Percentiles rank a stretch among this genome's conserved stretches.
These are phyloP conservation scores for Dinoponera quadriceps DNA, from an alignment of 1,140 invertebrate genomes.

Conservation along the genomic window DNA sequence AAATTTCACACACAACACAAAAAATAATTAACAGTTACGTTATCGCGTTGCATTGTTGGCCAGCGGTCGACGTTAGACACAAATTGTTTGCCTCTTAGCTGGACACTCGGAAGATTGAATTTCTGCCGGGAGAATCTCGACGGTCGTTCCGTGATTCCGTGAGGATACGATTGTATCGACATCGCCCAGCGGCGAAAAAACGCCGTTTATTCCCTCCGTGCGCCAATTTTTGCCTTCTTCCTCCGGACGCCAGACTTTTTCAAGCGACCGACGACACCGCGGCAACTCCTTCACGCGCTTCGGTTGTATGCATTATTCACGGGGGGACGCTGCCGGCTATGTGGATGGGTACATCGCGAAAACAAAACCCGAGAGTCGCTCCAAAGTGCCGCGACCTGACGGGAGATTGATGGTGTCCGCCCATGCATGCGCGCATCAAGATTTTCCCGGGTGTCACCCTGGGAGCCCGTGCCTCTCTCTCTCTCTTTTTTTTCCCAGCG, in stretches of 20 bases:
- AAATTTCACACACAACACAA: too few relatives aligned
- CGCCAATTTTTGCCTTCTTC: not conserved
- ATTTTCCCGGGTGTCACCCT: too few relatives aligned
- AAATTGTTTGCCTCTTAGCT: too few relatives aligned
- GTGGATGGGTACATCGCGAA: not conserved
- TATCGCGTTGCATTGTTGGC: too few relatives aligned
- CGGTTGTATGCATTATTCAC: conserved; percentile 49
- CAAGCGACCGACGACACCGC: not conserved
- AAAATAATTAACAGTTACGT: too few relatives aligned
- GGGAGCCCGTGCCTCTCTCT: too few relatives aligned
- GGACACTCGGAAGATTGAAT: too few relatives aligned
- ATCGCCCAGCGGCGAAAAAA: too few relatives aligned
- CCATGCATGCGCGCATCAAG: too few relatives aligned
- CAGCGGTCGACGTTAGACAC: too few relatives aligned
- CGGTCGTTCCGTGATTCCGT: too few relatives aligned
- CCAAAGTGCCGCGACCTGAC: not conserved
- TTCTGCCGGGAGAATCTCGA: too few relatives aligned
- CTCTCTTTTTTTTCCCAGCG: not conserved
- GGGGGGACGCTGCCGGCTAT: not conserved
- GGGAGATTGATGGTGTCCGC: conserved; percentile 14
- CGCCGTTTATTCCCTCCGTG: not conserved
- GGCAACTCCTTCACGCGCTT: not conserved
- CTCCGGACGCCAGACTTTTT: not conserved
- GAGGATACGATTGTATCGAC: not conserved
- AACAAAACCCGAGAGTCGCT: not conserved